These are phyloP conservation scores for Corythornis madagascariensis DNA, from an alignment of 2,113 vertebrate species.

Conservation along the genomic window DNA sequence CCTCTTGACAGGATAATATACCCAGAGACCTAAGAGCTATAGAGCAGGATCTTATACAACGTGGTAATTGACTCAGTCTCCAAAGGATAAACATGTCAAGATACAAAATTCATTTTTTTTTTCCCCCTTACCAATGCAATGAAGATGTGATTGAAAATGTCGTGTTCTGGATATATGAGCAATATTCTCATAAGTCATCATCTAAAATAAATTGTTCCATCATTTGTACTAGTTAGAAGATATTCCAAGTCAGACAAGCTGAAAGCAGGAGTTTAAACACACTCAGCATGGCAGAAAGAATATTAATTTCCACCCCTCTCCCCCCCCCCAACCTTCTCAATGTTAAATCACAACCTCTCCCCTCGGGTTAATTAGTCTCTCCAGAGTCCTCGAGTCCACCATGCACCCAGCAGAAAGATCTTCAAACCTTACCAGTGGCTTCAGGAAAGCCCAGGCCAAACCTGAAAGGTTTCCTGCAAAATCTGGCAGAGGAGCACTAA, in stretches of 20 bases:
- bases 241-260: slow-evolving; percentile 57
- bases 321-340: not conserved
- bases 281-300: not conserved
- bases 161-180: slow-evolving; percentile 29
- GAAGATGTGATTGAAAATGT: slow-evolving; percentile 60
- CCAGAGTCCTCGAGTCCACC: not conserved
- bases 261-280: slow-evolving; percentile 49
- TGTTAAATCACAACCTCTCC: not conserved
- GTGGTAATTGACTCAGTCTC: slow-evolving; percentile 36
- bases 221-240: slow-evolving; percentile 61
- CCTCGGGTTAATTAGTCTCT: slow-evolving; percentile 27
- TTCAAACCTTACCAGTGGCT: not conserved
- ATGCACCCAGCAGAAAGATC: not conserved
- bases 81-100: slow-evolving; percentile 56
- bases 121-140: not conserved
- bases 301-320: not conserved
- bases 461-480: not conserved
- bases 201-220: slow-evolving; percentile 66
- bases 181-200: slow-evolving; percentile 49
- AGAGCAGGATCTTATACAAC: slow-evolving; percentile 17
- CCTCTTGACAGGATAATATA: not conserved
- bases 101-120: not conserved
- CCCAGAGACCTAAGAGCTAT: not conserved
- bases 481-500: not conserved
- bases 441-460: not conserved